phyloP scores from a whole-genome alignment of 2,888 invertebrate species.

The Priapulus caudatus region DNA sequence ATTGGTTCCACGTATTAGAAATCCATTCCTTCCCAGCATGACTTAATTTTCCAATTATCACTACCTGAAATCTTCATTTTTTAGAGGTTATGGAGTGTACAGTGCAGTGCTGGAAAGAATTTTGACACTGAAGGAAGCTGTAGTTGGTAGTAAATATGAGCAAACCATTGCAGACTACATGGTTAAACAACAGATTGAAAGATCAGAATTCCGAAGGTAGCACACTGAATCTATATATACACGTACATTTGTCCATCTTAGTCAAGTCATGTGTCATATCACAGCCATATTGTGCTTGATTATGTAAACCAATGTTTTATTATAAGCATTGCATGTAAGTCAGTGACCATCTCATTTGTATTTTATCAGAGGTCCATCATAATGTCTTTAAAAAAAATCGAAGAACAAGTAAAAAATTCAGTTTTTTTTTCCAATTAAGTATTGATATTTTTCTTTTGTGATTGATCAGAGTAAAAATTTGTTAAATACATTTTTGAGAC shows the following conservation, averaged over 20 bases:
- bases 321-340: too few species aligned
- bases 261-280: not conserved
- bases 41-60: too few species aligned
- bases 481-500: too few species aligned
- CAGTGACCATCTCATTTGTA: conserved; percentile 1
- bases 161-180: conserved; percentile 31
- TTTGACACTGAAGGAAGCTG: conserved; percentile 42
- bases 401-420: too few species aligned
- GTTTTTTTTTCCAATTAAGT: too few species aligned
- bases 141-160: conserved; percentile 31
- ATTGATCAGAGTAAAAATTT: too few species aligned
- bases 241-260: not conserved
- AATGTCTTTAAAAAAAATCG: conserved; percentile 63
- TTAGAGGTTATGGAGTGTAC: conserved; percentile 62
- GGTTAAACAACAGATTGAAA: conserved; percentile 29
- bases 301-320: not conserved
- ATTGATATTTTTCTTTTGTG: too few species aligned
- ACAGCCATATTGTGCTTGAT: not conserved
- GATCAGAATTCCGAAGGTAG: not conserved
- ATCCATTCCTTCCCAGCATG: too few species aligned
- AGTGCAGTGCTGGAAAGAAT: conserved; percentile 55
- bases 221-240: not conserved
- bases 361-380: conserved; percentile 53
- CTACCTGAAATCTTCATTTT: conserved; percentile 10
- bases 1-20: too few species aligned